Evolutionary conservation across 2,113 vertebrate genomes (phyloP).

Genomic region (Reinhardtius hippoglossoides): DNA sequence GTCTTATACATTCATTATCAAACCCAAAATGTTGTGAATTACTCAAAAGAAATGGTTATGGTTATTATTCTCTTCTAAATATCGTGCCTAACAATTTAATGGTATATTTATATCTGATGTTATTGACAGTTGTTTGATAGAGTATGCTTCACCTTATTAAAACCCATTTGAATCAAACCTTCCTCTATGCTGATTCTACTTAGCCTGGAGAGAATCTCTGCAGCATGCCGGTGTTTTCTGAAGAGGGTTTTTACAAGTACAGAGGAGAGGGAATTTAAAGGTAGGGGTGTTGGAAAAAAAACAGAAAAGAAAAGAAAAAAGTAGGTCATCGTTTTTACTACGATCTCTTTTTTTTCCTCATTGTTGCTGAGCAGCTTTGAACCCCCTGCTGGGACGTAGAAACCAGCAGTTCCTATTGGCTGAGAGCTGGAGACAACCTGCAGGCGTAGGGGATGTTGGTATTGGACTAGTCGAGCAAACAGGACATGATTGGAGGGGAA

Average conservation of each 20-base stretch:
- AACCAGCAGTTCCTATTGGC: slow-evolving; percentile 62
- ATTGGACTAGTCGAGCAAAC: slow-evolving; percentile 54
- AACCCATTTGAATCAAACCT: slow-evolving; percentile 20
- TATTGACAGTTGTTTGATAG: slow-evolving; percentile 6
- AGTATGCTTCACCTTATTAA: slow-evolving; percentile 47
- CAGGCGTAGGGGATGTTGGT: slow-evolving; percentile 45
- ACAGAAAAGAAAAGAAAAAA: slow-evolving; percentile 43
- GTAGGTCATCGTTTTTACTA: slow-evolving; percentile 80
- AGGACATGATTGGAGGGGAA: slow-evolving; percentile 58
- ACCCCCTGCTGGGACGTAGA: slow-evolving; percentile 65
- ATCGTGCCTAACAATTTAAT: background rate
- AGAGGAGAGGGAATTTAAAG: slow-evolving; percentile 41
- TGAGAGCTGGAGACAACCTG: slow-evolving; percentile 28
- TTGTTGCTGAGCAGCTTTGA: slow-evolving; percentile 80
- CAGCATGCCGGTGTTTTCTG: slow-evolving; percentile 40
- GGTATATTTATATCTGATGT: background rate
- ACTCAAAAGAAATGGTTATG: too few relatives aligned
- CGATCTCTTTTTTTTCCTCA: slow-evolving; percentile 53
- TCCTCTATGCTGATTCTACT: slow-evolving; percentile 30
- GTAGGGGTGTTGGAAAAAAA: slow-evolving; percentile 36
- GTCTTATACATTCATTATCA: too few relatives aligned
- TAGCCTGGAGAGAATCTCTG: slow-evolving; percentile 35
- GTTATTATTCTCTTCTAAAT: too few relatives aligned
- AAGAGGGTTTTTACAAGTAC: slow-evolving; percentile 46
- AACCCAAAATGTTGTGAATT: too few relatives aligned